Conservation (phyloP, 2,113 vertebrate genomes). For the Tyto alba region DNA sequence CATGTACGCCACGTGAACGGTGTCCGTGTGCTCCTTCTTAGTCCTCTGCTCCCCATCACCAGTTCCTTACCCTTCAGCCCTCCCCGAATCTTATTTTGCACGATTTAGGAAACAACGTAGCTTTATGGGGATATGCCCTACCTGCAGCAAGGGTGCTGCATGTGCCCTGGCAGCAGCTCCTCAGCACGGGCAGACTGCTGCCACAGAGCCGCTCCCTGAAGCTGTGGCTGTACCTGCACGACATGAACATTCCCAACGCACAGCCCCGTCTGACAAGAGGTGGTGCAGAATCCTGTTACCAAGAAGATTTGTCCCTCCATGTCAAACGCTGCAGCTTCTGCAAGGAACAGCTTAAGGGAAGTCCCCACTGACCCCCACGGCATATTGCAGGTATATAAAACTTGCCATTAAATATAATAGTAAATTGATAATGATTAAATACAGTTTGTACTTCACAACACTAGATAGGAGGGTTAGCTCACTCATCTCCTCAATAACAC, state of each 20-base stretch:
- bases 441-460: neutral
- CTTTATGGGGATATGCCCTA: neutral
- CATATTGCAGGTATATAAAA: neutral
- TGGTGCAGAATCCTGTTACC: neutral
- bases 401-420: neutral
- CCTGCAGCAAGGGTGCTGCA: neutral
- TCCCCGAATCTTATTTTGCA: neutral
- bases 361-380: neutral
- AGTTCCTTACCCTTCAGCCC: neutral
- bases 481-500: neutral
- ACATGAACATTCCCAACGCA: rapidly evolving
- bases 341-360: neutral
- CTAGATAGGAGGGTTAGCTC: neutral
- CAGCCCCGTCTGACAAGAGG: rapidly evolving
- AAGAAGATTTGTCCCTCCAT: neutral
- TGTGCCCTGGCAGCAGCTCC: rapidly evolving
- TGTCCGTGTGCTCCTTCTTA: neutral
- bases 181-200: rapidly evolving
- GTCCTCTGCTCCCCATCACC: neutral
- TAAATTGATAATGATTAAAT: neutral
- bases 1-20: rapidly evolving
- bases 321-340: neutral
- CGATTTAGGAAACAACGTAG: rapidly evolving
- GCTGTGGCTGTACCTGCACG: neutral
- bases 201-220: neutral